Base-by-base conservation (phyloP, 1,140 invertebrate species). In the Anadara kagoshimensis region DNA sequence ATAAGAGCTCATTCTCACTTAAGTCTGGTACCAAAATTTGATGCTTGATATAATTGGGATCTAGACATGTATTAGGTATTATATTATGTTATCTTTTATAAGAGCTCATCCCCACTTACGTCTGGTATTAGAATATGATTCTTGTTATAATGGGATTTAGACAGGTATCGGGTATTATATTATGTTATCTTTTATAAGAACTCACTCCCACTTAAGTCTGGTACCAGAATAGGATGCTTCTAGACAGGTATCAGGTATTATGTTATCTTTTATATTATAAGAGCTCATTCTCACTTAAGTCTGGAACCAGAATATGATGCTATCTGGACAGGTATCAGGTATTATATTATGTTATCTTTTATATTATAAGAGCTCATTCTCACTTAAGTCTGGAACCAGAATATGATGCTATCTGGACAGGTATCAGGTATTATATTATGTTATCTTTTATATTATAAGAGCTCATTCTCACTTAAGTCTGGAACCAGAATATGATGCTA, bases 401-500 rank as follows among this genome's bases (percentile, higher is more conserved):
- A 89, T 96, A 94, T 93, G 94, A 95, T 53, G 93, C 94, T 80
- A 70, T 36, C 92, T 94, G 81, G 91, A 82, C 58, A 84, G 71
- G 51, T 95, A 94, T 88, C 94, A 96, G 92, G 95, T 96, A 90
- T 88, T 76, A 73, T 65, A 49, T 18, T 66, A 59, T 44, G 20
- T 59, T 59, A 41, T 45, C 29, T 66, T 53, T 70, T 18, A 44
- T 36, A 44, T 70, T 14, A 44, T 36, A 3, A 36, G 29, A 36
- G 29, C 29, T 36, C 2, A 36, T 36, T 36, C 29, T 36, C 2
- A 36, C 29, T 36, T 36, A 36, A 36, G 29, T 36, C 29, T 36
- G 29, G 29, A 96, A 11, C 94, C 94, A 0, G 95, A 96, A 89
- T 96, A 94, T 93, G 94, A 95, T 53, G 93, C 94, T 80, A 70